Percentiles rank a stretch among this genome's conserved stretches.
phyloP scores from a whole-genome alignment of 2,797 vertebrate genomes.

The Propithecus deckenii region DNA sequence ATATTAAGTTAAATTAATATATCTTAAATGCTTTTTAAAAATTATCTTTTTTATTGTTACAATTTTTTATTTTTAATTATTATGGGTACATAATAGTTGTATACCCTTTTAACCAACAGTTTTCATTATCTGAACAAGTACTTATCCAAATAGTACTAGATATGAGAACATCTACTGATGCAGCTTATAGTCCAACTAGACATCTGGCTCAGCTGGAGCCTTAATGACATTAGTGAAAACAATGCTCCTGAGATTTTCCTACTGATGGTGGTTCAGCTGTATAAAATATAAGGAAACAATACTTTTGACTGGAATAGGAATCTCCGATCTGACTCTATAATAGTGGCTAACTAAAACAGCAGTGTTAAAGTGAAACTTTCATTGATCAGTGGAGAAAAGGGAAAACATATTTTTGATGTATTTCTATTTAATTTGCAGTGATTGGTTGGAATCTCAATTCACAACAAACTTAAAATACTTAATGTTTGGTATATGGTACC shows the following conservation, averaged over 20 bases:
- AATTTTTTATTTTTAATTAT: not conserved
- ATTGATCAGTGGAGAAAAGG: not conserved
- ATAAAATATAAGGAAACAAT: not conserved
- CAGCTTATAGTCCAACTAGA: not conserved
- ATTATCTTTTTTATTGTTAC: not conserved
- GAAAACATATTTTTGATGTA: not conserved
- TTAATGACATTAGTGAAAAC: not conserved
- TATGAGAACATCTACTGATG: not conserved
- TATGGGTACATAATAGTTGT: not conserved
- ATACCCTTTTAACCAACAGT: not conserved
- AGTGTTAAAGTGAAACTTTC: not conserved
- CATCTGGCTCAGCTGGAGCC: not conserved
- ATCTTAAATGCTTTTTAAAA: not conserved
- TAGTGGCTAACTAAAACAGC: not conserved
- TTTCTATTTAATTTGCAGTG: not conserved
- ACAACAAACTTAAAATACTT: not conserved
- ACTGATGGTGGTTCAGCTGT: not conserved
- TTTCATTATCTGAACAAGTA: not conserved
- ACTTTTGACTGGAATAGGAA: not conserved
- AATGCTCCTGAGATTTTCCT: not conserved
- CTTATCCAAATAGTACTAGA: not conserved
- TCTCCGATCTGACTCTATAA: not conserved
- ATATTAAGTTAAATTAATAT: not conserved
- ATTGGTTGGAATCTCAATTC: conserved; percentile 18
- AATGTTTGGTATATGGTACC: not conserved